Conservation (phyloP, 92 coral and sea anemone species). For the Phenganax subtilis region DNA sequence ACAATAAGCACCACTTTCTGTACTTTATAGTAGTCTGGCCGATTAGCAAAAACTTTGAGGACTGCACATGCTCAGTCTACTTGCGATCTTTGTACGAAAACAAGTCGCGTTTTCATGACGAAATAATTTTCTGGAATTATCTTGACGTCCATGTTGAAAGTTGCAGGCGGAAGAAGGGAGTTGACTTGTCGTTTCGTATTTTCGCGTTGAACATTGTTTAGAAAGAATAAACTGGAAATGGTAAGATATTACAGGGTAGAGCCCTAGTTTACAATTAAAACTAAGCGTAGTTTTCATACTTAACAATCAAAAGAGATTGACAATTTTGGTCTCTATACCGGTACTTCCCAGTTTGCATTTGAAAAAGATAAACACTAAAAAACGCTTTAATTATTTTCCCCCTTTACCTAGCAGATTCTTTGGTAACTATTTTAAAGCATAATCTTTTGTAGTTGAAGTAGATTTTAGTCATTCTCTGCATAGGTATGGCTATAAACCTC, state of each 20-base stretch:
- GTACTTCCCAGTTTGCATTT: conserved; percentile 14
- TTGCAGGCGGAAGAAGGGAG: conserved; percentile 56
- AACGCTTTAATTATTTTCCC: background rate
- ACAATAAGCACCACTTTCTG: no score
- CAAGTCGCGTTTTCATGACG: conserved; percentile 12
- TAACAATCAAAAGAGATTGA: background rate
- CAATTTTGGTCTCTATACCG: background rate
- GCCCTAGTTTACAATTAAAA: background rate
- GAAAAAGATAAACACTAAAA: no score
- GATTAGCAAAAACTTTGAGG: no score
- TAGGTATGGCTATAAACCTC: background rate
- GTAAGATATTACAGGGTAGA: conserved; percentile 1
- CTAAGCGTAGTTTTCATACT: background rate
- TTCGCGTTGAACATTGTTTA: conserved; percentile 1
- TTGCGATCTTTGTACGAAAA: background rate
- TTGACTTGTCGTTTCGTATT: conserved; percentile 37
- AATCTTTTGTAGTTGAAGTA: background rate
- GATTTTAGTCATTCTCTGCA: background rate
- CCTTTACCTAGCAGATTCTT: background rate
- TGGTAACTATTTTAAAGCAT: background rate
- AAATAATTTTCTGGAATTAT: conserved; percentile 55
- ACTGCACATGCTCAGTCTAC: no score
- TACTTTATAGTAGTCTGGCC: no score
- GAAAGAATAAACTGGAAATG: conserved; percentile 6
- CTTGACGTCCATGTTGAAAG: conserved; percentile 94